Percentiles rank a stretch among this genome's conserved stretches.
phyloP scores from a whole-genome alignment of 2,888 invertebrate species.

The Aspidiotus destructor region DNA sequence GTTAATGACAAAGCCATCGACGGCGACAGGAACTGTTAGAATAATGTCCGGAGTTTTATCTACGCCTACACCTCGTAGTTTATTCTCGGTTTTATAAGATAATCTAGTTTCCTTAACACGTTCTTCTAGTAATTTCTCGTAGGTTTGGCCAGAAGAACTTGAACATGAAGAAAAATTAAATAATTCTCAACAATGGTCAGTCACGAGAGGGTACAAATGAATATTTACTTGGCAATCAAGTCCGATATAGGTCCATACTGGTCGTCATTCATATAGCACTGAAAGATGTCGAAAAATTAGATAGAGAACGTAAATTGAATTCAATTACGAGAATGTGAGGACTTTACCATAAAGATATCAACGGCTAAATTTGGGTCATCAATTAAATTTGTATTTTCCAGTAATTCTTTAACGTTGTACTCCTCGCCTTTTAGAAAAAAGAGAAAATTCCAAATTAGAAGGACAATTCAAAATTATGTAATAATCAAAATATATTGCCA shows the following conservation, averaged over 20 bases:
- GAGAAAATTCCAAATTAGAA: neutral
- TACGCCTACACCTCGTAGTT: slow-evolving; percentile 15
- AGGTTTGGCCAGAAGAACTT: slow-evolving; percentile 19
- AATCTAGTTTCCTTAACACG: slow-evolving; percentile 17
- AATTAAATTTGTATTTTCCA: slow-evolving; percentile 21
- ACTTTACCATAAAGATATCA: slow-evolving; percentile 17
- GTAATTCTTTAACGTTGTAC: slow-evolving; percentile 14
- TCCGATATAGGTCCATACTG: slow-evolving; percentile 27
- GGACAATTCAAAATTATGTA: neutral
- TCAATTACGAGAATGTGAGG: neutral
- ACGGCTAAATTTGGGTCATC: slow-evolving; percentile 18
- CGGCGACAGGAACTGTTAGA: slow-evolving; percentile 20
- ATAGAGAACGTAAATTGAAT: neutral
- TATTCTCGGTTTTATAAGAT: slow-evolving; percentile 22
- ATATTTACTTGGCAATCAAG: slow-evolving; percentile 18
- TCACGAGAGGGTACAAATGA: neutral
- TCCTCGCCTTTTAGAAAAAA: slow-evolving; percentile 3
- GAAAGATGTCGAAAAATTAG: neutral
- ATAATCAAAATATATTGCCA: neutral
- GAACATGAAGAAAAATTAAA: no score
- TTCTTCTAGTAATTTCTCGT: slow-evolving; percentile 22
- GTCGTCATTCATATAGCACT: slow-evolving; percentile 20
- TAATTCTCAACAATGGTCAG: neutral
- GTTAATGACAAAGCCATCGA: slow-evolving; percentile 23
- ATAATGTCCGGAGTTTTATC: slow-evolving; percentile 29